Evolutionary conservation across 2,888 invertebrate genomes (phyloP).

Genomic region (Sipha maydis): DNA sequence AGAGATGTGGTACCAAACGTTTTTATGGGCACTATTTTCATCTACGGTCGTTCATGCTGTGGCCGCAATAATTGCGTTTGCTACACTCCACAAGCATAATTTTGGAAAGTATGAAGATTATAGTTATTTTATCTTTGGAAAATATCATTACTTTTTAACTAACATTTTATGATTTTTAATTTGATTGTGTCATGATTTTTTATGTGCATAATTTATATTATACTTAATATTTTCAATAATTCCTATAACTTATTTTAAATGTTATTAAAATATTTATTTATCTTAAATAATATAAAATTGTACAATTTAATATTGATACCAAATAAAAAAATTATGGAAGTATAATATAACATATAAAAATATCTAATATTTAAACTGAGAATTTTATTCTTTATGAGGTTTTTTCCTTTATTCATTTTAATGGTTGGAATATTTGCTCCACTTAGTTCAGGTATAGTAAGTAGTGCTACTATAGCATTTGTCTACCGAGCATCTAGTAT

Average conservation of each 20-base stretch:
- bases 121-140: neutral
- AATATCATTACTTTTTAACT: neutral
- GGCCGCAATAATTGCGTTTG: slow-evolving; percentile 90
- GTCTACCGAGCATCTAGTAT: slow-evolving; percentile 91
- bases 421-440: slow-evolving; percentile 91
- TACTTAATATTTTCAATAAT: neutral
- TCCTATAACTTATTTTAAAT: neutral
- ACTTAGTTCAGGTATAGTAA: slow-evolving; percentile 85
- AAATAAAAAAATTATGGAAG: too few species aligned
- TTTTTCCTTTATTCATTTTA: slow-evolving; percentile 87
- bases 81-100: slow-evolving; percentile 91
- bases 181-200: neutral
- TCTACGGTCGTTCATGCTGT: slow-evolving; percentile 89
- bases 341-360: too few species aligned
- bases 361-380: neutral
- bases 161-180: neutral
- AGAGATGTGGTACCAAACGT: slow-evolving; percentile 98
- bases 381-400: slow-evolving; percentile 71
- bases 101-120: slow-evolving; percentile 75
- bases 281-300: neutral
- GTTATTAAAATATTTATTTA: neutral
- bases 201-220: neutral
- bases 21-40: slow-evolving; percentile 94
- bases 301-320: neutral
- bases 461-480: slow-evolving; percentile 92